A percentile compares a stretch with the other conserved stretches of the same genome.
phyloP scores from a whole-genome alignment of 2,888 invertebrate species.

The Apodemia hepburni region DNA sequence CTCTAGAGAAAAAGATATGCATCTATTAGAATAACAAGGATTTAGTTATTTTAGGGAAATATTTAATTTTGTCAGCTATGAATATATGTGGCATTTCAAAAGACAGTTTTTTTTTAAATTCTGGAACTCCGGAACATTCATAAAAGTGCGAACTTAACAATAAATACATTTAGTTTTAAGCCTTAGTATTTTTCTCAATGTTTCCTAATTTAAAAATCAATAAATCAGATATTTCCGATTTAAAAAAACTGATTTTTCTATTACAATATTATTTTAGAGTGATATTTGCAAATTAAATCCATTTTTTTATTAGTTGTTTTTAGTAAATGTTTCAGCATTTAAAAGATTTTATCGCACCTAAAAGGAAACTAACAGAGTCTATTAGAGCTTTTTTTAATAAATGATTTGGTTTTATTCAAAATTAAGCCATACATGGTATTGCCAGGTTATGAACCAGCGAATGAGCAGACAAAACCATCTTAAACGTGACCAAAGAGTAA shows the following conservation, averaged over 20 bases:
- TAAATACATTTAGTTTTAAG: not conserved
- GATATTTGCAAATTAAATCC: not conserved
- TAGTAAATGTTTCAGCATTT: not conserved
- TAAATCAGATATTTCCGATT: too few relatives aligned
- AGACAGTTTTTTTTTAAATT: not conserved
- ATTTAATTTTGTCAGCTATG: slow-evolving; percentile 38
- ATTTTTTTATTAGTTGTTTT: not conserved
- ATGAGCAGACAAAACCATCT: not conserved
- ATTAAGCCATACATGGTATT: not conserved
- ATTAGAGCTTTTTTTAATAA: too few relatives aligned
- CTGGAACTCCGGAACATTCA: not conserved
- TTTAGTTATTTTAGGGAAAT: slow-evolving; percentile 58
- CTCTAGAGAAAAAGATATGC: slow-evolving; percentile 78
- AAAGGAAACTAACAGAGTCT: too few relatives aligned
- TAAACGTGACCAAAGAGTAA: not conserved
- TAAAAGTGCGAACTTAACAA: not conserved
- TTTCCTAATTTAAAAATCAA: not conserved
- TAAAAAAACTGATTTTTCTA: too few relatives aligned
- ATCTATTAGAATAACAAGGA: slow-evolving; percentile 68
- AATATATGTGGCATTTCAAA: not conserved
- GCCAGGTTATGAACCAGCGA: not conserved
- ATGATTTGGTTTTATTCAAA: not conserved
- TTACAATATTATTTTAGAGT: too few relatives aligned
- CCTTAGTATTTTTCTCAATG: not conserved
- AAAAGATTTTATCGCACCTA: not conserved